Evolutionary conservation across 2,888 invertebrate species (phyloP), one percentile per base, ranked within the genome.

Genomic region (Drosophila demipolita): DNA sequence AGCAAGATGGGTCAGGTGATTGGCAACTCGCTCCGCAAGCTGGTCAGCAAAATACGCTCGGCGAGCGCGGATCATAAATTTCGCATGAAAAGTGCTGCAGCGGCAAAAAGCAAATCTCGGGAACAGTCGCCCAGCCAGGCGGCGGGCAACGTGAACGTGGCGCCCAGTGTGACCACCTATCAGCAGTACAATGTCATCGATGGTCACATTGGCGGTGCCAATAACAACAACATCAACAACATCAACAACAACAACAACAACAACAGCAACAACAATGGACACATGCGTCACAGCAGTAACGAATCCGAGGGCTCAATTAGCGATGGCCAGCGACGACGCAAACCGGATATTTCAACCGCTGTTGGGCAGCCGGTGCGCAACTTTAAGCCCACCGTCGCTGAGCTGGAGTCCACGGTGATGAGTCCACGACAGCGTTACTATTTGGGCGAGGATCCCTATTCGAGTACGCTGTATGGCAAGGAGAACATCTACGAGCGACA

Each of bases 361-460:
- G 55, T 54, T 17, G 35, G 20, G 1, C 75, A 62, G n/a, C 58
- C 65, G 1, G 15, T 32, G 17, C 59, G 72, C 9, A 68, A 53
- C 12, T 80, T 78, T 3, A 84, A 82, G 45, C 73, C 73, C 1
- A 73, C 71, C 40, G 70, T 73, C 2, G 78, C 71, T 33, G 72
- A 83, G 50, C 42, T 76, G 53, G 81, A 84, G 17, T 78, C 88
- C 49, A 90, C 93, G 35, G 91, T 92, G 15, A 91, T 92, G n/a
- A 94, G 93, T 75, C 96, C 96, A 15, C 94, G 96, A 75, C 96
- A 96, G 91, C 95, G 96, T 80, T 97, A 97, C 93, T 97, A 97
- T 93, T 94, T 97, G 81, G 97, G 97, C 45, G 97, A 97, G 93
- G 97, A 97, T 94, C 97, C 97, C 35, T 97, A 97, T 93, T 96